Base-by-base conservation (phyloP, 2,113 vertebrate genomes). In the Mesitornis unicolor region DNA sequence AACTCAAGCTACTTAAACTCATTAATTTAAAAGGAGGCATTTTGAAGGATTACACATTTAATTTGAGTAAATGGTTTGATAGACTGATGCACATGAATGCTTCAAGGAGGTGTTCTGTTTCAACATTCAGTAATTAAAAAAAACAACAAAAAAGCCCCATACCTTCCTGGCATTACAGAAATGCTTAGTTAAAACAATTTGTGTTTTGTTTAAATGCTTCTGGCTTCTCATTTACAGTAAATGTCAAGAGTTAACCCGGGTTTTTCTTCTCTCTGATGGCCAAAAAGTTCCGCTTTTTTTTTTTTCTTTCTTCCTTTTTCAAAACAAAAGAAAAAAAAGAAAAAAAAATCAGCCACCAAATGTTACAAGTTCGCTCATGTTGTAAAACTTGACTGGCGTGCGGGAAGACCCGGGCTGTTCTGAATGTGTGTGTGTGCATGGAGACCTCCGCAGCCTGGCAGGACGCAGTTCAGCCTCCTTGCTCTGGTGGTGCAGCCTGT, bases 31-130 rank as follows among this genome's bases (percentile, higher is more conserved):
- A 98, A 98, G 98, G 98, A 98, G 97, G 98, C 98, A 98, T 98
- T 98, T 97, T 98, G 98, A 98, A 98, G 98, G 98, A 98, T 98
- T 98, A 98, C 98, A 98, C 98, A 97, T 98, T 98, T 98, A 98
- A 98, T 98, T 98, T 98, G 98, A 98, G 98, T 98, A 98, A 98
- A 98, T 98, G 98, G 97, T 97, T 98, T 98, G 98, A 98, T 98
- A 98, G 98, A 98, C 98, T 98, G 98, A 98, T 98, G 97, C 98
- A 98, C 98, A 98, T 98, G 98, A 98, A 98, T 98, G 98, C 98
- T 98, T 98, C 96, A 97, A 98, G 96, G 96, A 97, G 97, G 97
- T 97, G 97, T 98, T 97, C 97, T 98, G 71, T 98, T 98, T 98
- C 98, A 97, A 97, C 97, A 97, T 97, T 95, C 97, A 91, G 97